Evolutionary conservation across 1,140 invertebrate genomes (phyloP).

Genomic region (Aradophagus sp.): DNA sequence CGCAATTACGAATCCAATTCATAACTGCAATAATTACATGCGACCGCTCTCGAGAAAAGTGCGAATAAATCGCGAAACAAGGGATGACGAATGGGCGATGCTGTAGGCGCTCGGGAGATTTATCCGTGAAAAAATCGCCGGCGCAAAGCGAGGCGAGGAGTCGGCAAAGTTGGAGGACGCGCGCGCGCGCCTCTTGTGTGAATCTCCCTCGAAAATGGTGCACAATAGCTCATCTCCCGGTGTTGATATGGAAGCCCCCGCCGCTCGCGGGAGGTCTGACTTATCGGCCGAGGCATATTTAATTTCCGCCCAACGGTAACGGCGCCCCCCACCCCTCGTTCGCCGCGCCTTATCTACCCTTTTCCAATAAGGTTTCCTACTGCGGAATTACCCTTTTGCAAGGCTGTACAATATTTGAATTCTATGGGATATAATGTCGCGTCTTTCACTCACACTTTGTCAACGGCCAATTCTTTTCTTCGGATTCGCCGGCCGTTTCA

Average conservation of each 20-base stretch:
- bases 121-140: slow-evolving; percentile 51
- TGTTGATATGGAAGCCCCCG: slow-evolving; percentile 69
- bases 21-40: slow-evolving; percentile 35
- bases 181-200: slow-evolving; percentile 56
- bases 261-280: slow-evolving; percentile 66
- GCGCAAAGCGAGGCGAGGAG: slow-evolving; percentile 36
- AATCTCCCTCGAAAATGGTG: slow-evolving; percentile 73
- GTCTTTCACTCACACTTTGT: slow-evolving; percentile 60
- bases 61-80: slow-evolving; percentile 37
- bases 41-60: slow-evolving; percentile 6
- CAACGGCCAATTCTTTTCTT: slow-evolving; percentile 49
- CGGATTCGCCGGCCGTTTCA: slow-evolving; percentile 43
- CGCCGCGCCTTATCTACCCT: slow-evolving; percentile 72
- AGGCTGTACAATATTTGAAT: slow-evolving; percentile 66
- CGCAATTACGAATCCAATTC: no score
- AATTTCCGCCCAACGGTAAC: slow-evolving; percentile 73
- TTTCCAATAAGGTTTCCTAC: slow-evolving; percentile 74
- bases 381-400: slow-evolving; percentile 71
- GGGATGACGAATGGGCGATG: slow-evolving; percentile 43
- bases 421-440: slow-evolving; percentile 65
- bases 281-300: slow-evolving; percentile 76
- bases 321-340: slow-evolving; percentile 45
- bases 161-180: slow-evolving; percentile 42
- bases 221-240: slow-evolving; percentile 75
- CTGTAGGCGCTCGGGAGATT: slow-evolving; percentile 26